These are phyloP conservation scores for Chelidonichthys spinosus DNA, from an alignment of 2,797 vertebrate species.

Conservation along the genomic window DNA sequence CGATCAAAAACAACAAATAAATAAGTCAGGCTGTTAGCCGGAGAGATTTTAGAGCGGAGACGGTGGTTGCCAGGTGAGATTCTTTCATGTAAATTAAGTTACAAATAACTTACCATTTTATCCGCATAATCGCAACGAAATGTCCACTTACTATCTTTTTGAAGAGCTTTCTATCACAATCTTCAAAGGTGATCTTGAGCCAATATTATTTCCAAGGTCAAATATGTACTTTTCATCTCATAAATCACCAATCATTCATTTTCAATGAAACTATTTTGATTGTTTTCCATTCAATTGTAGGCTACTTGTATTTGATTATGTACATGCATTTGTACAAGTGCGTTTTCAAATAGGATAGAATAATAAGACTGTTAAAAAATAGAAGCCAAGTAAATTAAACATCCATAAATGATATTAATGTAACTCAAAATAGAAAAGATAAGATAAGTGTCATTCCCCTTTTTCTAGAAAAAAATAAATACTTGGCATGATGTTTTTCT, in stretches of 20 bases:
- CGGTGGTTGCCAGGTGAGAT: slow-evolving; percentile 55
- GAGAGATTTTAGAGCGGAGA: slow-evolving; percentile 18
- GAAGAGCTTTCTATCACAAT: background rate
- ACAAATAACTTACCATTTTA: background rate
- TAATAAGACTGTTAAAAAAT: too few relatives aligned
- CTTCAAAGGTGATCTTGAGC: background rate
- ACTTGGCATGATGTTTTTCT: too few relatives aligned
- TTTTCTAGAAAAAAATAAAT: too few relatives aligned
- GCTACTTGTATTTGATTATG: background rate
- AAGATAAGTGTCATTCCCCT: too few relatives aligned
- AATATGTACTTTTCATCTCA: too few relatives aligned
- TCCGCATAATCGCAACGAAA: background rate
- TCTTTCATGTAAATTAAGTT: background rate
- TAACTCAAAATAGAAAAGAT: too few relatives aligned
- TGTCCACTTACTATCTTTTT: background rate
- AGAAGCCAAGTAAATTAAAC: too few relatives aligned
- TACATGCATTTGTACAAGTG: background rate
- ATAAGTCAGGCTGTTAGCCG: slow-evolving; percentile 17
- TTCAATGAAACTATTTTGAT: background rate
- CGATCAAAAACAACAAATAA: background rate
- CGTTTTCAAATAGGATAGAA: too few relatives aligned
- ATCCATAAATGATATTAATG: too few relatives aligned
- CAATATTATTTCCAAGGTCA: background rate
- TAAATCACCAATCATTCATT: too few relatives aligned
- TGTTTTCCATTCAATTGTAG: background rate